These are phyloP conservation scores for Sycophila texana DNA, from an alignment of 2,888 invertebrate species.

Conservation along the genomic window DNA sequence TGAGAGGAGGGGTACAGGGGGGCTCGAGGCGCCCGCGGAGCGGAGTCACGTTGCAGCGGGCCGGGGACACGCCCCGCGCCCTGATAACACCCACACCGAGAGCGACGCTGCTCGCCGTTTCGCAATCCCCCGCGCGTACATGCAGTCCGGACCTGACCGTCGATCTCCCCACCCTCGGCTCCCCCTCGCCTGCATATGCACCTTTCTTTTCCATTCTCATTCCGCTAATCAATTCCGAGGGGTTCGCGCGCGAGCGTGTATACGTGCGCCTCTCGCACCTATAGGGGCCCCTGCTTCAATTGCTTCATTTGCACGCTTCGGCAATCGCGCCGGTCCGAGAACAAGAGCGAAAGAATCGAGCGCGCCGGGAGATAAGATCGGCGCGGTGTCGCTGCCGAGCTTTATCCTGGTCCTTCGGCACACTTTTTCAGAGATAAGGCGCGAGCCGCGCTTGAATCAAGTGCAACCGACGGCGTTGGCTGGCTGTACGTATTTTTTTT, in stretches of 20 bases:
- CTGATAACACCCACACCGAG: slow-evolving; percentile 75
- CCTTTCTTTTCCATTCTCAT: slow-evolving; percentile 55
- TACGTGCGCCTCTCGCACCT: not conserved
- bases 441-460: not conserved
- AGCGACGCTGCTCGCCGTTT: slow-evolving; percentile 66
- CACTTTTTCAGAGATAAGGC: not conserved
- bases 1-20: not conserved
- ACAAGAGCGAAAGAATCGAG: not conserved
- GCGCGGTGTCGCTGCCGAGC: not conserved
- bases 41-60: slow-evolving; percentile 54
- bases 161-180: not conserved
- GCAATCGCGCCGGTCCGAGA: slow-evolving; percentile 12
- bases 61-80: slow-evolving; percentile 72
- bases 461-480: not conserved
- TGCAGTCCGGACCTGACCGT: slow-evolving; percentile 49
- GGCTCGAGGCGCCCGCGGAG: slow-evolving; percentile 15
- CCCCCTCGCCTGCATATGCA: slow-evolving; percentile 18
- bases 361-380: slow-evolving; percentile 12
- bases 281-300: slow-evolving; percentile 43
- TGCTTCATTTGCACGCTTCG: slow-evolving; percentile 48
- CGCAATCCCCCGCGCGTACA: slow-evolving; percentile 60
- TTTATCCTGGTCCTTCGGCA: not conserved
- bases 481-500: not conserved
- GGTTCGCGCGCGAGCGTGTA: not conserved
- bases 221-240: slow-evolving; percentile 51